Evolutionary conservation across 2,797 vertebrate species (phyloP).

Genomic region (Chaunax sp.): DNA sequence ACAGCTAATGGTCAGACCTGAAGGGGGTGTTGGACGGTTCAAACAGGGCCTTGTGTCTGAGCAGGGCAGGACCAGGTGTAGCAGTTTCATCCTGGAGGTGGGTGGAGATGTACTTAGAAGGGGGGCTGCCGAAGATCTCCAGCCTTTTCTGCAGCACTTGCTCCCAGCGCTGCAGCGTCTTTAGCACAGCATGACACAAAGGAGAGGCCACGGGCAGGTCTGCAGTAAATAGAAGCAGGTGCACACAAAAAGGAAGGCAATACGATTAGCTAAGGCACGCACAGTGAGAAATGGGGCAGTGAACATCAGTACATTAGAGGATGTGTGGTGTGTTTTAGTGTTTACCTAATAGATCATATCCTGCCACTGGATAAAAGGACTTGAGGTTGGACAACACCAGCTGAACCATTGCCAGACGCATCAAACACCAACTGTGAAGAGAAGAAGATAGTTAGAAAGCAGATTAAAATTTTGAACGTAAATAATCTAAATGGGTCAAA

Average conservation of each 20-base stretch:
- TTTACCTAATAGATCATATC: constrained; percentile 88
- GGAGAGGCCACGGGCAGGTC: constrained; percentile 96
- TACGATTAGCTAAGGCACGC: constrained; percentile 30
- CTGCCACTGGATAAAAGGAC: constrained; percentile 95
- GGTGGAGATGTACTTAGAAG: constrained; percentile 90
- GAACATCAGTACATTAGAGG: constrained; percentile 11
- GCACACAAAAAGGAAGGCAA: constrained; percentile 38
- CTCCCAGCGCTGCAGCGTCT: constrained; percentile 96
- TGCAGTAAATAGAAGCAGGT: constrained; percentile 58
- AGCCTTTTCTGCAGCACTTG: constrained; percentile 94
- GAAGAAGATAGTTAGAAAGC: constrained; percentile 26
- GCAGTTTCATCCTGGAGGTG: constrained; percentile 85
- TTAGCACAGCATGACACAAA: constrained; percentile 92
- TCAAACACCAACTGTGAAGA: constrained; percentile 94
- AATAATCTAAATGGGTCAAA: constrained; percentile 3
- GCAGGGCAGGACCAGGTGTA: constrained; percentile 91
- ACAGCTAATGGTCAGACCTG: constrained; percentile 77
- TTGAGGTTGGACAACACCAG: constrained; percentile 94
- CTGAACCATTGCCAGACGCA: constrained; percentile 97
- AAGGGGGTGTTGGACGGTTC: constrained; percentile 97
- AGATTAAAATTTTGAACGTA: constrained; percentile 22
- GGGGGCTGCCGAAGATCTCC: constrained; percentile 94
- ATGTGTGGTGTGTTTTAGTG: constrained; percentile 27
- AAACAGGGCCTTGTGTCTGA: constrained; percentile 94
- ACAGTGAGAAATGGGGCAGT: constrained; percentile 23